Conservation (phyloP, 2,888 invertebrate genomes). For the Marronus borbonicus region DNA sequence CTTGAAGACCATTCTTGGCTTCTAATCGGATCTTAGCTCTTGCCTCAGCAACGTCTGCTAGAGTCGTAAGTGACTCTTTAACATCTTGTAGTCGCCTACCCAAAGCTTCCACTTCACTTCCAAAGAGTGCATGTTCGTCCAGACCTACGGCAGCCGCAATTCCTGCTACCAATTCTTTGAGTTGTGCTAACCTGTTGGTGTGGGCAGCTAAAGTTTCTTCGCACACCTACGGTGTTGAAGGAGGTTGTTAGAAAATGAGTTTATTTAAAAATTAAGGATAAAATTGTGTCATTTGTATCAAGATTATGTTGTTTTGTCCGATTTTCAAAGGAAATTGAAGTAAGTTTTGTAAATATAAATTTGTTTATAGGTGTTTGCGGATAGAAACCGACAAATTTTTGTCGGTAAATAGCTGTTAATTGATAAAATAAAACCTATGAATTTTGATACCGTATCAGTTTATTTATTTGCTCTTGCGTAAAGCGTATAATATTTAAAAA, state of each 20-base stretch:
- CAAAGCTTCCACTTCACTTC: conserved; percentile 84
- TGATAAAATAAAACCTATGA: too few relatives aligned
- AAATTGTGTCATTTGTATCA: too few relatives aligned
- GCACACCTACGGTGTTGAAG: conserved; percentile 75
- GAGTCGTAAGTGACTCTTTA: conserved; percentile 80
- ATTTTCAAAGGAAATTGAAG: too few relatives aligned
- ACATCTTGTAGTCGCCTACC: conserved; percentile 84
- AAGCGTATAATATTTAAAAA: too few relatives aligned
- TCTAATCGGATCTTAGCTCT: conserved; percentile 74
- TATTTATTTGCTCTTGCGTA: too few relatives aligned
- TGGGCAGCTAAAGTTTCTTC: conserved; percentile 83
- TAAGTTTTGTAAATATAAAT: too few relatives aligned
- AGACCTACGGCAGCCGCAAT: conserved; percentile 86
- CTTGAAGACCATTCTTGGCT: conserved; percentile 73
- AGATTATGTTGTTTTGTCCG: too few relatives aligned
- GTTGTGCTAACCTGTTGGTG: conserved; percentile 78
- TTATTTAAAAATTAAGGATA: conserved; percentile 10
- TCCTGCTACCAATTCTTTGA: conserved; percentile 82
- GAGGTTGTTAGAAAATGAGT: too few relatives aligned
- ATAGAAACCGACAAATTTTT: too few relatives aligned
- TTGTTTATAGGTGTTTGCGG: too few relatives aligned
- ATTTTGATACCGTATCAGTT: too few relatives aligned
- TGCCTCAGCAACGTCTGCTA: conserved; percentile 85
- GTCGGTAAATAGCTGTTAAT: too few relatives aligned
- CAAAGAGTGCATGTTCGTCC: conserved; percentile 80